These are phyloP conservation scores for Aphidius ervi DNA, from an alignment of 1,140 invertebrate species.

Conservation along the genomic window DNA sequence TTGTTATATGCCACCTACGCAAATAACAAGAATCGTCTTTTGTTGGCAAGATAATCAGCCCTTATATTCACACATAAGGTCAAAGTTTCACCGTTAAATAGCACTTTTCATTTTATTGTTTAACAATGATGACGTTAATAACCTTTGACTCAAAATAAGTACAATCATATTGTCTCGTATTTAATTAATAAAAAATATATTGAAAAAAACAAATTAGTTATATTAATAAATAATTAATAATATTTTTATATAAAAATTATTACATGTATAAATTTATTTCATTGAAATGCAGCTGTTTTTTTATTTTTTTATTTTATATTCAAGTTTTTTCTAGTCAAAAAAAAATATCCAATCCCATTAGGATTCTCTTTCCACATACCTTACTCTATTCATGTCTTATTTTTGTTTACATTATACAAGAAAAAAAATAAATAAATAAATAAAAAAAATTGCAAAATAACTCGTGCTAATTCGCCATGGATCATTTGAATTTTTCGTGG, in stretches of 20 bases:
- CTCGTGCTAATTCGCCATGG: constrained; percentile 17
- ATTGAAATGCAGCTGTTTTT: not conserved
- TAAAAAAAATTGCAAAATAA: constrained; percentile 4
- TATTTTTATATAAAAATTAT: too few relatives aligned
- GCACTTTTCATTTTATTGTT: constrained; percentile 9
- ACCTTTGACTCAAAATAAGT: too few relatives aligned
- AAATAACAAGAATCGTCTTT: constrained; percentile 26
- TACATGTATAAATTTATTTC: too few relatives aligned
- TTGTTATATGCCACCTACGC: constrained; percentile 20
- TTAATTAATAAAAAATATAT: too few relatives aligned
- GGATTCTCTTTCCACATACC: too few relatives aligned
- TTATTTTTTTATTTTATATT: too few relatives aligned
- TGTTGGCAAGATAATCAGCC: constrained; percentile 44
- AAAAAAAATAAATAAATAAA: not conserved
- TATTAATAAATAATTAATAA: too few relatives aligned
- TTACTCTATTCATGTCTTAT: not conserved
- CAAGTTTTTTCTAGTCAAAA: too few relatives aligned
- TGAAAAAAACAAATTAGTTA: too few relatives aligned
- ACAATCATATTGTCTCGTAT: too few relatives aligned
- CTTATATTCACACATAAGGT: constrained; percentile 36
- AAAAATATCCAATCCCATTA: too few relatives aligned
- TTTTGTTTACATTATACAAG: not conserved
- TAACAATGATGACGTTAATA: too few relatives aligned
- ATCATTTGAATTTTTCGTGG: constrained; percentile 13
- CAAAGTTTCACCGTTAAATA: constrained; percentile 28